Evolutionary conservation across 2,888 invertebrate species (phyloP).

Genomic region (Dryomyza anilis): DNA sequence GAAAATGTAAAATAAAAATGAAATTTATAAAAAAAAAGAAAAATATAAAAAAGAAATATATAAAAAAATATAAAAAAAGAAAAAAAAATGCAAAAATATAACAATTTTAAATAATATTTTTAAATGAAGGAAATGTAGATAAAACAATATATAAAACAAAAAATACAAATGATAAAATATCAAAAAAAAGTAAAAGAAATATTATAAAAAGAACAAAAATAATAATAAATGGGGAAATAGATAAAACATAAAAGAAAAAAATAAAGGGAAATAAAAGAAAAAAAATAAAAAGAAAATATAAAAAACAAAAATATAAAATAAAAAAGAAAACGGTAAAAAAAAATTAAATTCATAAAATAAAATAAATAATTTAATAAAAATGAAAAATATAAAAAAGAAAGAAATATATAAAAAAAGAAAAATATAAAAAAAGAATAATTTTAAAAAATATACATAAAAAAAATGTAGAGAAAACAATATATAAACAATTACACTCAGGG

Average conservation of each 20-base stretch:
- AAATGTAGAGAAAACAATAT: neutral
- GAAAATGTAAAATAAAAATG: too few relatives aligned
- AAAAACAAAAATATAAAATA: neutral
- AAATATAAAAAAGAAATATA: neutral
- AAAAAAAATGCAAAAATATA: neutral
- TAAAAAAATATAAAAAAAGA: neutral
- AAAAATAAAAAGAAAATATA: neutral
- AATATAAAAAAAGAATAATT: neutral
- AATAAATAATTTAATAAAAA: neutral
- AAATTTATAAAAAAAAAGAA: too few relatives aligned
- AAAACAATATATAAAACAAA: neutral
- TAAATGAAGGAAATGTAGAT: neutral
- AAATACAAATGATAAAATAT: neutral
- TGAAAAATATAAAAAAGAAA: neutral
- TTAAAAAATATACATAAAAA: neutral
- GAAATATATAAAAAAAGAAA: neutral
- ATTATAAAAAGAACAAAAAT: neutral
- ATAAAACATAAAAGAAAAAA: too few relatives aligned
- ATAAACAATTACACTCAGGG: neutral
- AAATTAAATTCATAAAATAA: too few relatives aligned
- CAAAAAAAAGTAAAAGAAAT: neutral
- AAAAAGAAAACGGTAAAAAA: too few relatives aligned
- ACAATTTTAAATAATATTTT: neutral
- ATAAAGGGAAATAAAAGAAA: neutral
- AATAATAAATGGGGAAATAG: neutral